These are phyloP conservation scores for Euspilapteryx auroguttella DNA, from an alignment of 2,888 invertebrate genomes.

Conservation along the genomic window DNA sequence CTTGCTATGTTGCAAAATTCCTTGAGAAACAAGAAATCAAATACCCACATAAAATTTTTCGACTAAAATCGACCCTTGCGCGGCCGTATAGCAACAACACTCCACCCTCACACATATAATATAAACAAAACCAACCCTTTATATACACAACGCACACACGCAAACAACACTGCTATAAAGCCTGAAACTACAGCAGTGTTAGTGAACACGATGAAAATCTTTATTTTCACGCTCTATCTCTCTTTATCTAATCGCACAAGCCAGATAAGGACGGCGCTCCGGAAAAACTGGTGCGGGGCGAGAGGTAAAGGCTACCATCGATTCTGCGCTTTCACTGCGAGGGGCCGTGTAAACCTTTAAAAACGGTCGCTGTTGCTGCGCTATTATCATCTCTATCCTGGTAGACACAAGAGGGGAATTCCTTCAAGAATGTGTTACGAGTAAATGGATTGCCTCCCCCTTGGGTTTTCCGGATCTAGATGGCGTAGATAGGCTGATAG, in stretches of 20 bases:
- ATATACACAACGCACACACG: no score
- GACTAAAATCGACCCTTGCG: no score
- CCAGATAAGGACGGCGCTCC: constrained; percentile 59
- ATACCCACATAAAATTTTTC: no score
- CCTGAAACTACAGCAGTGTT: constrained; percentile 43
- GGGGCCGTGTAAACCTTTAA: constrained; percentile 62
- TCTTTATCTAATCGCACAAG: constrained; percentile 59
- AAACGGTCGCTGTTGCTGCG: constrained; percentile 45
- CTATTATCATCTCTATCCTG: constrained; percentile 54
- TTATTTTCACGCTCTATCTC: constrained; percentile 63
- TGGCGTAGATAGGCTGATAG: constrained; percentile 60
- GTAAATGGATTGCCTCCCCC: constrained; percentile 62
- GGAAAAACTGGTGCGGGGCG: constrained; percentile 59
- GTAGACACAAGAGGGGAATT: constrained; percentile 41
- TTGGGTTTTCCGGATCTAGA: constrained; percentile 61
- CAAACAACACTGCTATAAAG: constrained; percentile 3
- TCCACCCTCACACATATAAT: no score
- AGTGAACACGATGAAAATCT: constrained; percentile 62
- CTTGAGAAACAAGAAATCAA: no score
- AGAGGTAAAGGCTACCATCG: constrained; percentile 61
- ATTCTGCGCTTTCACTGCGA: constrained; percentile 62
- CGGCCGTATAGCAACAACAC: no score
- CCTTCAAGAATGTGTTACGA: constrained; percentile 26
- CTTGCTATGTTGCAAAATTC: no score
- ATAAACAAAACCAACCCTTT: no score